Evolutionary conservation across 1,140 invertebrate genomes (phyloP).

Genomic region (Goniozus legneri): DNA sequence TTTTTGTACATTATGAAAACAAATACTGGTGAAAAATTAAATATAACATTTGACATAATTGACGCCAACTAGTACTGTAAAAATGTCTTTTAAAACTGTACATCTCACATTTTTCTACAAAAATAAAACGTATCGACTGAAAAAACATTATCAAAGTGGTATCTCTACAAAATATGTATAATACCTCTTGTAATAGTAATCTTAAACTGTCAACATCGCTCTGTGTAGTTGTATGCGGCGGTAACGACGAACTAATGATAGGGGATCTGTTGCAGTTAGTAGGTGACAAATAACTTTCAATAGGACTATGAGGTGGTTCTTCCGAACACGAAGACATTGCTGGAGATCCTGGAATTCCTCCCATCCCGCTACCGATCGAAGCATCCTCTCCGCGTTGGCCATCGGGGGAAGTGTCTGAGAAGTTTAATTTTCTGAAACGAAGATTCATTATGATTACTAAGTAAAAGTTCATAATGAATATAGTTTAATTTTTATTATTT

Average conservation of each 20-base stretch:
- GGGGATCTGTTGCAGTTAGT: slow-evolving; percentile 41
- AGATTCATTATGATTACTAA: neutral
- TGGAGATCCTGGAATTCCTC: slow-evolving; percentile 44
- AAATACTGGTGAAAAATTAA: too few species aligned
- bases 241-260: slow-evolving; percentile 44
- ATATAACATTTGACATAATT: too few species aligned
- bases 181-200: slow-evolving; percentile 48
- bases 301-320: slow-evolving; percentile 46
- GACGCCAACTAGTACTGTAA: too few species aligned
- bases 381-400: slow-evolving; percentile 38
- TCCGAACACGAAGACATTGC: slow-evolving; percentile 50
- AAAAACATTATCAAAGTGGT: too few species aligned
- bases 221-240: slow-evolving; percentile 34
- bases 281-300: slow-evolving; percentile 41
- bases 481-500: neutral
- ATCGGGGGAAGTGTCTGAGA: slow-evolving; percentile 44
- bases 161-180: too few species aligned
- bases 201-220: slow-evolving; percentile 47
- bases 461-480: slow-evolving; percentile 2
- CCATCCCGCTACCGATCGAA: slow-evolving; percentile 26
- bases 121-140: too few species aligned
- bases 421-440: slow-evolving; percentile 37
- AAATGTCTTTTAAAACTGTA: too few species aligned
- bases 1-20: too few species aligned
- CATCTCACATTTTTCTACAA: too few species aligned